Evolutionary conservation across 2,888 invertebrate genomes (phyloP), one percentile per base, ranked within the genome.

Genomic region (Tachina lurida): DNA sequence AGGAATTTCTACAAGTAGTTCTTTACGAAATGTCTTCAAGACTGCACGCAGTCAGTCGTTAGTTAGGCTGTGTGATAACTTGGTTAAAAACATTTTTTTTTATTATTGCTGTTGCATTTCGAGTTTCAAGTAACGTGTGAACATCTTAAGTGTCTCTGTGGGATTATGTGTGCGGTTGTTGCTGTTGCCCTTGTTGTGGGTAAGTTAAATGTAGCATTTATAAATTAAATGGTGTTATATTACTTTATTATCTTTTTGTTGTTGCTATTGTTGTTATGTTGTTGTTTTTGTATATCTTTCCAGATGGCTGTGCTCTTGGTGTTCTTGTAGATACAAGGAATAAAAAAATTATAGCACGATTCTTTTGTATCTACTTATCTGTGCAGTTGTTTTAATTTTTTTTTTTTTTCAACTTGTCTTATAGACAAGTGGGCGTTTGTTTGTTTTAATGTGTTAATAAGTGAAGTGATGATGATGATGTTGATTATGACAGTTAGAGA

Each of bases 371-470:
- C 19, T 79, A 71, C 56, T 65, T 65, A 68, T 74, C 54, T 54
- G 8, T 47, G 43, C n/a, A 12, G 19, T 39, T 65, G 52, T 73
- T n/a, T 58, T 31, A n/a, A n/a, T 67, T 7, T 31, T 31, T 31
- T 31, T 31, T 7, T 68, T 65, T 70, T 58, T 45, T 70, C 52
- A 84, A 80, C 68, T 80, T 87, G 85, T 80, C 77, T 81, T 76
- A 10, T 74, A 86, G 86, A 86, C 76, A 87, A 87, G 87, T 87
- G 87, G 87, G 87, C 87, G 87, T 87, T 87, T 31, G 31, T 31
- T 84, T 77, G 52, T 85, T 65, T 83, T 87, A 76, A 85, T 84
- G 87, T 86, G 88, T 85, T 89, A 88, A 89, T 89, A 88, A 88
- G 86, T 87, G 82, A 52, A 54, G 70, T 39, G 68, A 45, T 58